Conservation (phyloP, 2,888 invertebrate species). For the Acanthococcus lagerstroemiae region DNA sequence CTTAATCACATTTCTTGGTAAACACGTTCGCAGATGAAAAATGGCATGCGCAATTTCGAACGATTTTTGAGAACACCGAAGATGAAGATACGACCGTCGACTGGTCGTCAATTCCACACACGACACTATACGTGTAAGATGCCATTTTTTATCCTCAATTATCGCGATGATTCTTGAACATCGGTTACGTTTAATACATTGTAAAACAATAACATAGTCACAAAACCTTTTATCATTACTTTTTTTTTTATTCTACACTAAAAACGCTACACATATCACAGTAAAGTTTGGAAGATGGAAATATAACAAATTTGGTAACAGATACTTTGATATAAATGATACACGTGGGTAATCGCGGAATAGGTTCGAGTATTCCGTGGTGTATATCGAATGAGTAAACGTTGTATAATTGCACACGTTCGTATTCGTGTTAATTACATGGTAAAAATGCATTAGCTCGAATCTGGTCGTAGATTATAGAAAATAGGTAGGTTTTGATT, state of each 20-base stretch:
- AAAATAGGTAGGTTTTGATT: too few relatives aligned
- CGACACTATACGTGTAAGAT: not conserved
- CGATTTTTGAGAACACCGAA: not conserved
- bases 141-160: slow-evolving; percentile 18
- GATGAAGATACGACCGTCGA: too few relatives aligned
- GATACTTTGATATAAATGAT: too few relatives aligned
- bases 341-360: too few relatives aligned
- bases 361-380: too few relatives aligned
- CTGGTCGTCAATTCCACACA: too few relatives aligned
- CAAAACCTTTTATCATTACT: not conserved
- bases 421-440: too few relatives aligned
- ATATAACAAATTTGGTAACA: slow-evolving; percentile 5
- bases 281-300: slow-evolving; percentile 30
- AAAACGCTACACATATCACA: slow-evolving; percentile 29
- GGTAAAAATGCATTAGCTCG: too few relatives aligned
- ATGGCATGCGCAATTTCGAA: slow-evolving; percentile 2
- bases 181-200: not conserved
- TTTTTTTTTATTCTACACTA: not conserved
- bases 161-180: not conserved
- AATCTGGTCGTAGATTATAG: too few relatives aligned
- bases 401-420: too few relatives aligned
- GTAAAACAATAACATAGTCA: not conserved
- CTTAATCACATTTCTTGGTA: slow-evolving; percentile 28
- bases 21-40: slow-evolving; percentile 23
- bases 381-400: too few relatives aligned